These are phyloP conservation scores for Heliconius nattereri DNA, from an alignment of 1,140 invertebrate genomes.

Conservation along the genomic window DNA sequence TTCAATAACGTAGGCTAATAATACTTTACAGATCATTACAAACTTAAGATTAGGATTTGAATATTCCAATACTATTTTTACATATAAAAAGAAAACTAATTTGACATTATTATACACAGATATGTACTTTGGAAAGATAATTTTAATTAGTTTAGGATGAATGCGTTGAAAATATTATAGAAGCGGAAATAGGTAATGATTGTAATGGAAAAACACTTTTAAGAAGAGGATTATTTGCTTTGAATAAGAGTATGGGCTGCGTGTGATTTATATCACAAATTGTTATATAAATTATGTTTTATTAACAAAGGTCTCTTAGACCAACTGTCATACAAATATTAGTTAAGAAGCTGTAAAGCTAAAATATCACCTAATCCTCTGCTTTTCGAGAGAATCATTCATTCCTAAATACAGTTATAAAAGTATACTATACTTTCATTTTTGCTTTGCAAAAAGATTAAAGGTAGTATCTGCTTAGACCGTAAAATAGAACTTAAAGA, in stretches of 20 bases:
- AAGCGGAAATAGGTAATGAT: slow-evolving; percentile 28
- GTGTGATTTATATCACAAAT: slow-evolving; percentile 34
- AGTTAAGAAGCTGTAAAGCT: slow-evolving; percentile 77
- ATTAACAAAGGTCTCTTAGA: slow-evolving; percentile 64
- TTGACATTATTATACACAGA: slow-evolving; percentile 66
- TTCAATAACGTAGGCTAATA: slow-evolving; percentile 54
- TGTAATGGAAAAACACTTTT: not conserved
- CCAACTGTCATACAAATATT: slow-evolving; percentile 60
- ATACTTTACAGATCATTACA: slow-evolving; percentile 60
- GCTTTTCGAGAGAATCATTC: slow-evolving; percentile 63
- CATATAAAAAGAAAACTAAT: slow-evolving; percentile 55
- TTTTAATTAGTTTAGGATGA: slow-evolving; percentile 45
- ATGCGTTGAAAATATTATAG: slow-evolving; percentile 39
- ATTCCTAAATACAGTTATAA: slow-evolving; percentile 55
- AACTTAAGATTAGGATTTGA: slow-evolving; percentile 46
- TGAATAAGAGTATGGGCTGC: not conserved
- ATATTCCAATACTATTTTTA: slow-evolving; percentile 39
- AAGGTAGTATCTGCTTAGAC: slow-evolving; percentile 71
- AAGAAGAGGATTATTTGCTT: not conserved
- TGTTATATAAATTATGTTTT: slow-evolving; percentile 45
- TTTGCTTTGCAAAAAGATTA: slow-evolving; percentile 76
- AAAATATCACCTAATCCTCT: slow-evolving; percentile 77
- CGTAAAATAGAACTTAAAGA: slow-evolving; percentile 53
- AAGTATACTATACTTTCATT: slow-evolving; percentile 55
- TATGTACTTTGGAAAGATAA: slow-evolving; percentile 69